phyloP scores from a whole-genome alignment of 2,888 invertebrate genomes.

The Drosophila leonis region DNA sequence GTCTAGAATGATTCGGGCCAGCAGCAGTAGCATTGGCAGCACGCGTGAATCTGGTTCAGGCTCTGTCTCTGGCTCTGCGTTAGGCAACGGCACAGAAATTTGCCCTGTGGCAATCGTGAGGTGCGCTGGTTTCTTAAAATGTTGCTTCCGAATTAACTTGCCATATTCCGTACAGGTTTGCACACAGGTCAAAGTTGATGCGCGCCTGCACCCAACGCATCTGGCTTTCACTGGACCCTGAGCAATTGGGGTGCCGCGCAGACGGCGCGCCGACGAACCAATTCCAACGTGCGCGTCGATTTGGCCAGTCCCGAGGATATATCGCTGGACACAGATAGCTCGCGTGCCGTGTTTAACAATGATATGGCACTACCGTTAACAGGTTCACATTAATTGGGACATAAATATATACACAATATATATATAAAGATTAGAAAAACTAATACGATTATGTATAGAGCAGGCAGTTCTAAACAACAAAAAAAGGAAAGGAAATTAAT shows the following conservation, averaged over 20 bases:
- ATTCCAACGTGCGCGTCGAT: constrained; percentile 90
- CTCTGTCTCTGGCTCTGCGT: constrained; percentile 80
- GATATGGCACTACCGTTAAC: constrained; percentile 93
- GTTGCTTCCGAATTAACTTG: neutral
- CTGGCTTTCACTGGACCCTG: constrained; percentile 88
- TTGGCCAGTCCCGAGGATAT: constrained; percentile 95
- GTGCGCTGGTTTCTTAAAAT: constrained; percentile 46
- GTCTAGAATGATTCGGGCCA: constrained; percentile 87
- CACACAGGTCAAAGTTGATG: constrained; percentile 84
- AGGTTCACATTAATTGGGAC: constrained; percentile 51
- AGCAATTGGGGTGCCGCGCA: constrained; percentile 87
- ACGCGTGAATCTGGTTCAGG: constrained; percentile 84
- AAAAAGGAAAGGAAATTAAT: constrained; percentile 22
- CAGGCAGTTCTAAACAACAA: constrained; percentile 28
- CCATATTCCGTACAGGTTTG: constrained; percentile 74
- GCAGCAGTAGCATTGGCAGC: constrained; percentile 85
- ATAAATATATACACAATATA: constrained; percentile 30
- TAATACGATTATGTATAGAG: constrained; percentile 23
- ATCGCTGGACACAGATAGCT: constrained; percentile 92
- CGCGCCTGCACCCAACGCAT: constrained; percentile 83
- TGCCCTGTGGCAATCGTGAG: constrained; percentile 85
- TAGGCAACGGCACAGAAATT: constrained; percentile 85
- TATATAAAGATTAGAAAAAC: constrained; percentile 31
- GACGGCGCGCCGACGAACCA: constrained; percentile 85
- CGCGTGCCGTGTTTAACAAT: constrained; percentile 91